Conservation (phyloP, 2,797 vertebrate species). For the Onychomys arenicola region DNA sequence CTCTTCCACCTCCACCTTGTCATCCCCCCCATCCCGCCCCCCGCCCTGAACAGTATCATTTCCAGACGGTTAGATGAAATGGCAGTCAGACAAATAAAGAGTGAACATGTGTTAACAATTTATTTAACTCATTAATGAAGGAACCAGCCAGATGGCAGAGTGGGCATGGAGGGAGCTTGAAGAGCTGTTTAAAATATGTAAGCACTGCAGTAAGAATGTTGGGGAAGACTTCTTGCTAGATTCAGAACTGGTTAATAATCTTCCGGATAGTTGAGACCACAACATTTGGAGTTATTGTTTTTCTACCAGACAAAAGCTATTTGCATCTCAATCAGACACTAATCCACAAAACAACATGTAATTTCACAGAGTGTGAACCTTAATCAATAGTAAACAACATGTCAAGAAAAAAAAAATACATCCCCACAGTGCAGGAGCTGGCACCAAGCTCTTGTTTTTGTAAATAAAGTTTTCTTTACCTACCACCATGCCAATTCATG, state of each 20-base stretch:
- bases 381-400: slow-evolving; percentile 35
- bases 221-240: slow-evolving; percentile 47
- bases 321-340: slow-evolving; percentile 45
- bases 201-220: slow-evolving; percentile 14
- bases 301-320: slow-evolving; percentile 33
- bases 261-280: background rate
- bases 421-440: background rate
- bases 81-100: background rate
- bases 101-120: slow-evolving; percentile 55
- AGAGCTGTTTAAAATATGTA: slow-evolving; percentile 9
- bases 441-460: slow-evolving; percentile 18
- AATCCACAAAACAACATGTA: slow-evolving; percentile 12
- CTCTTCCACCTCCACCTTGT: accelerated
- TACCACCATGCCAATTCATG: background rate
- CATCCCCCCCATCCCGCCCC: too few species aligned
- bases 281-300: background rate
- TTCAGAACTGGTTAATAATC: background rate
- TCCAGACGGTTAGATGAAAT: slow-evolving; percentile 53
- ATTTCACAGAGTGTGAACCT: background rate
- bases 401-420: background rate
- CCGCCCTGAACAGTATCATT: background rate
- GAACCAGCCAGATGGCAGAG: slow-evolving; percentile 29
- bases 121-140: slow-evolving; percentile 58
- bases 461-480: slow-evolving; percentile 69
- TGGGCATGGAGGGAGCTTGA: background rate